Base-by-base conservation (phyloP, 2,797 vertebrate genomes). In the Sebastes nivosus region DNA sequence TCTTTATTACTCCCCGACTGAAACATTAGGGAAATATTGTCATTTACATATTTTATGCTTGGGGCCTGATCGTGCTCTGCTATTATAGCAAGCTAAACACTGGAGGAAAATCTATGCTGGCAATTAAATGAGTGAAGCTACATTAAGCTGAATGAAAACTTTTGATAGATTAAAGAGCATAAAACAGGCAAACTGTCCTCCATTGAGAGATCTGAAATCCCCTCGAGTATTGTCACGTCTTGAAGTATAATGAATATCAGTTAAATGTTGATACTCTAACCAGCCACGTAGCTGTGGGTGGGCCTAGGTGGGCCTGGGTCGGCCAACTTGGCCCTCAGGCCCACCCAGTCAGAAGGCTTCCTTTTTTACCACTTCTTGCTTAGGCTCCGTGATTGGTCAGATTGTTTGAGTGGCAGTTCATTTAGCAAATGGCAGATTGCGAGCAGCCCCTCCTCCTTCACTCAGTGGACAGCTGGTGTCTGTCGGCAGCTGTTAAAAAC, bases 31-130 rank as follows among this genome's bases (percentile, higher is more conserved):
- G 67, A 29, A 82, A 85, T 80, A 77, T 64, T 64, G 30, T 66
- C 34, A 91, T 94, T 92, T 93, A 77, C 84, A 92, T 93, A 86
- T 91, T 75, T 82, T 80, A 88, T 63, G 79, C 87, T 87, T 72
- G 73, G 42, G 74, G 87, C 79, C 82, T 80, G 55, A 85, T 89
- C 81, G 78, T 81, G 67, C 64, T 82, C 76, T 76, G 50, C 75
- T 83, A 70, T 87, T 80, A 82, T 67, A 77, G 67, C 68, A 78
- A 85, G 67, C 67, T 79, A 83, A 87, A 92, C 80, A 72, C 55
- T 22, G 29, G 69, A 30, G 67, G 68, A 75, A 82, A 93, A 89
- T 92, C 78, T 76, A 89, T 89, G 57, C 85, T 77, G 72, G 79
- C 82, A 86, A 82, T 92, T 91, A 92, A 88, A 94, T 75, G 57